phyloP scores from a whole-genome alignment of 2,888 invertebrate species.

The Eretmocerus hayati region DNA sequence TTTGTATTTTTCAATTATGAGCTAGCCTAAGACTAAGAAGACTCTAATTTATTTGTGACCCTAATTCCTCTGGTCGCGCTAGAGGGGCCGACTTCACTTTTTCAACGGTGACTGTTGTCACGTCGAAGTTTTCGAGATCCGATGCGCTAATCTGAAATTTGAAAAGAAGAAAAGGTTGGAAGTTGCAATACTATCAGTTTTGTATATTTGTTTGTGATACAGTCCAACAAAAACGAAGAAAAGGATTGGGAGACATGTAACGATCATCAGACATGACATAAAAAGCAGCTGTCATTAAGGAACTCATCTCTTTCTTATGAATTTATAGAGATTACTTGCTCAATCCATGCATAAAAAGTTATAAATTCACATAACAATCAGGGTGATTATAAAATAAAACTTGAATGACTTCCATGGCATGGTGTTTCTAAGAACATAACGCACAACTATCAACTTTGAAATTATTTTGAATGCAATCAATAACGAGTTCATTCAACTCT shows the following conservation, averaged over 20 bases:
- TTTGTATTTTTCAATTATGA: constrained; percentile 23
- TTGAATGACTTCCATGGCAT: too few relatives aligned
- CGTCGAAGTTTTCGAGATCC: constrained; percentile 42
- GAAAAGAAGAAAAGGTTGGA: neutral
- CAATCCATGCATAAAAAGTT: too few relatives aligned
- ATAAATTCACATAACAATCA: too few relatives aligned
- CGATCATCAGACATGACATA: too few relatives aligned
- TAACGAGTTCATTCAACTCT: too few relatives aligned
- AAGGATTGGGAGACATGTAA: neutral
- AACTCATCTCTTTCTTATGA: too few relatives aligned
- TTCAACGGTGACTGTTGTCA: constrained; percentile 42
- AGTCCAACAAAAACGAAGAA: neutral
- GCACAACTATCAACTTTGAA: too few relatives aligned
- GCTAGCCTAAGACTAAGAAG: constrained; percentile 9
- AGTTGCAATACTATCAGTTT: neutral
- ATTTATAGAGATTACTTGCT: too few relatives aligned
- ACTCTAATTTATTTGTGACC: constrained; percentile 31
- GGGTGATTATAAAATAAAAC: too few relatives aligned
- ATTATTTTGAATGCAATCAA: too few relatives aligned
- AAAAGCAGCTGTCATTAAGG: too few relatives aligned
- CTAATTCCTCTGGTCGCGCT: constrained; percentile 43
- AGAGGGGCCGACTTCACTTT: constrained; percentile 43
- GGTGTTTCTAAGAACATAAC: too few relatives aligned
- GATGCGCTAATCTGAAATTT: constrained; percentile 42
- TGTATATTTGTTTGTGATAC: neutral